Evolutionary conservation across 2,797 vertebrate species (phyloP).

Genomic region (Hozukius guyotensis): DNA sequence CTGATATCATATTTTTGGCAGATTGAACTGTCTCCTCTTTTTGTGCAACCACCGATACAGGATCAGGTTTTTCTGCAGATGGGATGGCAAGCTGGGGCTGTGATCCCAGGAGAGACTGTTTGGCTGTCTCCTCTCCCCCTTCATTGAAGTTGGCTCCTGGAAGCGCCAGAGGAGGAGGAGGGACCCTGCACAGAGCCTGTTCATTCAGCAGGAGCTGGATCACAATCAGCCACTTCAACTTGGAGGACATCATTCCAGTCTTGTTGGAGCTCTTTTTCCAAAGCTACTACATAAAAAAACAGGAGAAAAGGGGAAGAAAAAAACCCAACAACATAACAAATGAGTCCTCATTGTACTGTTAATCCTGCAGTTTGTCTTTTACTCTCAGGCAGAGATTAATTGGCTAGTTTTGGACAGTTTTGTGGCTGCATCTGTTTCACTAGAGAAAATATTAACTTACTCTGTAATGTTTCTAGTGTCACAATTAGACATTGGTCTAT

Average conservation of each 20-base stretch:
- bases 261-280: constrained; percentile 21
- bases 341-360: neutral
- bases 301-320: constrained; percentile 2
- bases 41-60: neutral
- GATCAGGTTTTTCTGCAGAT: constrained; percentile 1
- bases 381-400: neutral
- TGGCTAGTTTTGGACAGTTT: neutral
- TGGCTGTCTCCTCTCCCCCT: neutral
- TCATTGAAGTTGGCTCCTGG: constrained; percentile 7
- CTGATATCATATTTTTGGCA: constrained; percentile 58
- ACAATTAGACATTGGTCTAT: neutral
- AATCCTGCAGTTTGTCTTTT: neutral
- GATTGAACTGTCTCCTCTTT: constrained; percentile 41
- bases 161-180: constrained; percentile 31
- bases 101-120: constrained; percentile 24
- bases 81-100: constrained; percentile 8
- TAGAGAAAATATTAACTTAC: neutral
- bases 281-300: constrained; percentile 25
- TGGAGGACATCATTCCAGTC: constrained; percentile 60
- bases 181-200: constrained; percentile 57
- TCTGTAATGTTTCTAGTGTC: neutral
- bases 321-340: neutral
- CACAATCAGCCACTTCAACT: constrained; percentile 77
- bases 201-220: constrained; percentile 79
- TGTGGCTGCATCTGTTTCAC: neutral